phyloP scores from a whole-genome alignment of 23 tunicate species.

The Diplosoma virens region DNA sequence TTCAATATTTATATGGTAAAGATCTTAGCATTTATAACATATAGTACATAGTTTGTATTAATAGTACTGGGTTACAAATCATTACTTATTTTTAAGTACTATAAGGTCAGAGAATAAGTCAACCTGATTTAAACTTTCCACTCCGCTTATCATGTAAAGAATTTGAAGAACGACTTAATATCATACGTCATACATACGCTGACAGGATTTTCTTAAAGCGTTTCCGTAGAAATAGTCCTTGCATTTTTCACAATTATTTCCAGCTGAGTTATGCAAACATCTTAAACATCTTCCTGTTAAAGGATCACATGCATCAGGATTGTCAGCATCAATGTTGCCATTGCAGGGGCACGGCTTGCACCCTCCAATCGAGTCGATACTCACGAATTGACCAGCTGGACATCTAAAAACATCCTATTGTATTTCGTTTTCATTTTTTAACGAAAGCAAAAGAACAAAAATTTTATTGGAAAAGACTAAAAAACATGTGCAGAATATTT shows the following conservation, averaged over 20 bases:
- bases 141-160: too few relatives aligned
- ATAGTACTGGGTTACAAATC: too few relatives aligned
- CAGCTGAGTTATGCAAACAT: constrained; percentile 63
- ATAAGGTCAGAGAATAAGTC: too few relatives aligned
- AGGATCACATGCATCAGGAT: constrained; percentile 59
- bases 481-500: too few relatives aligned
- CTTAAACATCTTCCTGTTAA: constrained; percentile 55
- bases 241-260: constrained; percentile 57
- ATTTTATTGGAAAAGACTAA: too few relatives aligned
- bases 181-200: too few relatives aligned
- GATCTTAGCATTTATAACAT: too few relatives aligned
- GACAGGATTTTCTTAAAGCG: constrained; percentile 28
- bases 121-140: too few relatives aligned
- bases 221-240: constrained; percentile 32
- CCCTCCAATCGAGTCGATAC: not conserved
- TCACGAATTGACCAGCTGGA: constrained; percentile 1
- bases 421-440: not conserved
- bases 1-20: too few relatives aligned
- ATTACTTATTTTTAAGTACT: too few relatives aligned
- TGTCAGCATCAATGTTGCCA: constrained; percentile 51
- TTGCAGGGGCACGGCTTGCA: constrained; percentile 69
- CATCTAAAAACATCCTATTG: not conserved
- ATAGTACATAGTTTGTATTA: too few relatives aligned
- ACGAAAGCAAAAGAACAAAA: not conserved
- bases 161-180: too few relatives aligned